phyloP scores from a whole-genome alignment of 30 jellyfish, hydroid and myxozoan genomes.

The Pelagia noctiluca region DNA sequence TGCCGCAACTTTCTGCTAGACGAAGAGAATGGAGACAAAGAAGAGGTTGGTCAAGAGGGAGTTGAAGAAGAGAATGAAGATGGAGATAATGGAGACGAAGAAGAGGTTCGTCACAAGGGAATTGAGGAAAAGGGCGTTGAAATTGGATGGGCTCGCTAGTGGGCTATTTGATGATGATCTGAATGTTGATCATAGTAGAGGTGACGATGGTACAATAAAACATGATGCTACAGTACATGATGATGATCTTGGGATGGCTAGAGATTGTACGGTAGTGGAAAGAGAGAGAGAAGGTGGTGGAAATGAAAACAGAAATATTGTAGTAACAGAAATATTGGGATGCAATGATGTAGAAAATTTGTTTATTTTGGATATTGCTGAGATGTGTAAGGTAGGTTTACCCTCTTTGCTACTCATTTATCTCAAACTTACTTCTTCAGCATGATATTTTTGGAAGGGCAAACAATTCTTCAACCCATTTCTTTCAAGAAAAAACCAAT shows the following conservation, averaged over 20 bases:
- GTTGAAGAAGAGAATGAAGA: not conserved
- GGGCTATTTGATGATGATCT: not conserved
- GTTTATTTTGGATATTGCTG: not conserved
- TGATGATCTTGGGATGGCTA: not conserved
- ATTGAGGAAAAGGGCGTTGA: not conserved
- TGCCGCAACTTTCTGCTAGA: not conserved
- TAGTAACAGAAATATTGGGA: too few species aligned
- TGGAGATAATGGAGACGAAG: not conserved
- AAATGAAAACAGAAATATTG: too few species aligned
- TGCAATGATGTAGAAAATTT: not conserved
- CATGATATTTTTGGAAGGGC: not conserved
- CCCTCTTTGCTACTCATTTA: too few species aligned
- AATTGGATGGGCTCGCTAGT: not conserved
- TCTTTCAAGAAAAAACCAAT: too few species aligned
- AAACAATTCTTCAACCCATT: not conserved
- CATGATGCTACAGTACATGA: too few species aligned
- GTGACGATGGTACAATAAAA: too few species aligned
- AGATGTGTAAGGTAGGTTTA: not conserved
- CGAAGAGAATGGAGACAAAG: too few species aligned
- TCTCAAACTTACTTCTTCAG: not conserved
- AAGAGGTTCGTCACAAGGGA: not conserved
- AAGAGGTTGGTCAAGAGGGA: too few species aligned
- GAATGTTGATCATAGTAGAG: too few species aligned
- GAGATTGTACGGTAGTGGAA: not conserved
- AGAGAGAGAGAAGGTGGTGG: not conserved